Evolutionary conservation across 2,888 invertebrate species (phyloP), one percentile per base, ranked within the genome.

Genomic region (Nephrotoma appendiculata): DNA sequence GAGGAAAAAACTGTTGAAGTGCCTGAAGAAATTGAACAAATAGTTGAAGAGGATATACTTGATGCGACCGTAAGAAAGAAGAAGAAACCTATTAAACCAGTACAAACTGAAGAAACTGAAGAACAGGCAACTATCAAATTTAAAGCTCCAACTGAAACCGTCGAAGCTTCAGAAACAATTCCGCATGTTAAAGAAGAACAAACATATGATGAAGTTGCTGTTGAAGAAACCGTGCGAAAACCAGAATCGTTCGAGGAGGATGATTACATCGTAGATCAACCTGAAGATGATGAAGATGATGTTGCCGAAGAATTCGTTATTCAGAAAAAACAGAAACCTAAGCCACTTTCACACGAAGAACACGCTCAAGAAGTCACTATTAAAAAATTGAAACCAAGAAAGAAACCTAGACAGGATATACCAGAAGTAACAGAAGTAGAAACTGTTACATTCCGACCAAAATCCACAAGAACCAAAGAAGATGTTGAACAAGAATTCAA

Each of bases 401-500:
- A 95, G 90, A 92, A 94, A 71, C 93, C 93, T 5, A 91, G 94
- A 87, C 92, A 93, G 6, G 95, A 95, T 88, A 92, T 95, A 88
- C 94, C 95, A 83, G 96, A 96, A 92, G 93, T 94, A 86, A 94
- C 95, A 0, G 96, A 95, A 89, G 94, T 95, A 9, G 95, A 96
- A 92, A 95, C 94, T 89, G 96, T 97, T 0, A 96, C 95, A 57
- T 96, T 96, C 91, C 94, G 95, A 89, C 96, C 96, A 11, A 95
- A 94, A 91, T 91, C 92, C 5, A 95, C 94, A 0, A 96, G 95
- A 92, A 96, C 95, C 0, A 96, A 96, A 91, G 96, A 97, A 92
- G 96, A 96, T 89, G 96, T 97, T 12, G 97, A 97, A 90, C 97
- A 97, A 92, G 97, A 97, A 92, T 97, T 97, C 90, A 96, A 95